phyloP scores from a whole-genome alignment of 2,797 vertebrate species.

The Perdix hodgsoniae region DNA sequence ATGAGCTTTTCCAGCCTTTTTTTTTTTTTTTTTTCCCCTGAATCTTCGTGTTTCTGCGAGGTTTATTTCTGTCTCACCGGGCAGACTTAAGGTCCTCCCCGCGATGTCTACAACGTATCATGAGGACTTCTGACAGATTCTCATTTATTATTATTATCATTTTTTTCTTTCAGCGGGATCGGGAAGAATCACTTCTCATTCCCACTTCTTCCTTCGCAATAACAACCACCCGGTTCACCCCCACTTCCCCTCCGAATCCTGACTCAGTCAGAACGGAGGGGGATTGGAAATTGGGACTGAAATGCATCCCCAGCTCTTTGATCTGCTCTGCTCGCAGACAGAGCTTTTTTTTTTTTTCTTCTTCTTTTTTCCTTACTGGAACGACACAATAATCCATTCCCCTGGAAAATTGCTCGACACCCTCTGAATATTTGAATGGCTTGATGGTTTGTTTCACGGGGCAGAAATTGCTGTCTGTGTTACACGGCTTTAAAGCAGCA shows the following conservation, averaged over 20 bases:
- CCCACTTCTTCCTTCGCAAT: constrained; percentile 40
- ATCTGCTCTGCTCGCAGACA: constrained; percentile 24
- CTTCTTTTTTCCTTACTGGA: neutral
- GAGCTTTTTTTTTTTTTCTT: neutral
- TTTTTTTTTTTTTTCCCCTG: neutral
- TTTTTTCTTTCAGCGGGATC: neutral
- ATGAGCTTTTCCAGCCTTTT: constrained; percentile 63
- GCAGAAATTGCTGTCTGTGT: neutral
- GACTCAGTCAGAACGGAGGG: constrained; percentile 48
- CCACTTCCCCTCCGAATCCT: constrained; percentile 62
- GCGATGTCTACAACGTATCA: constrained; percentile 2
- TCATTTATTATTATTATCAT: neutral
- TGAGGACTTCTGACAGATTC: neutral
- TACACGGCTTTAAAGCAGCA: neutral
- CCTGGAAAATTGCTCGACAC: constrained; percentile 15
- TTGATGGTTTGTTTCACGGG: neutral
- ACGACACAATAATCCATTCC: constrained; percentile 25
- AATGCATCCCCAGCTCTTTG: constrained; percentile 37
- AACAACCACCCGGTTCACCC: constrained; percentile 57
- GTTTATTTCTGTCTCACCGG: constrained; percentile 64
- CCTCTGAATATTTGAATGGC: constrained; percentile 38
- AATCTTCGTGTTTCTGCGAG: constrained; percentile 61
- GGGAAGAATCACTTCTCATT: constrained; percentile 67
- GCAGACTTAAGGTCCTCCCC: constrained; percentile 33
- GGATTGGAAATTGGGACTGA: constrained; percentile 47